These are phyloP conservation scores for Dusona sp. DNA, from an alignment of 2,888 invertebrate genomes.

Conservation along the genomic window DNA sequence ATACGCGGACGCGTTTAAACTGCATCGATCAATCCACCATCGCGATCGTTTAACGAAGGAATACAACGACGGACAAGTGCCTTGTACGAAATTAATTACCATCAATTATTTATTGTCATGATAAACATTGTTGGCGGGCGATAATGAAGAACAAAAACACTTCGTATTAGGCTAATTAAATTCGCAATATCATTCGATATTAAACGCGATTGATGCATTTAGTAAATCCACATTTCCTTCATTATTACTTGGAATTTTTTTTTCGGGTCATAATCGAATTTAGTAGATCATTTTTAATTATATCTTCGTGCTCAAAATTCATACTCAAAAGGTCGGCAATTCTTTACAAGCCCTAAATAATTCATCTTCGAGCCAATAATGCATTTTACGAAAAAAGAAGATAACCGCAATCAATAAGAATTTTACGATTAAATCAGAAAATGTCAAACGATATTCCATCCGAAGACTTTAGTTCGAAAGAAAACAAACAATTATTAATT, in stretches of 20 bases:
- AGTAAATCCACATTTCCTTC: not conserved
- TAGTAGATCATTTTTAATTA: not conserved
- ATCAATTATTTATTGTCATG: conserved; percentile 2
- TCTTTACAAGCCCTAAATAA: not conserved
- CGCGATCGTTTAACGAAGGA: conserved; percentile 37
- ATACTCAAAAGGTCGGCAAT: no score
- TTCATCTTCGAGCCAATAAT: not conserved
- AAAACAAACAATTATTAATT: not conserved
- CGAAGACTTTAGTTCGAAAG: not conserved
- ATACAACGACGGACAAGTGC: conserved; percentile 17
- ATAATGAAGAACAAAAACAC: not conserved
- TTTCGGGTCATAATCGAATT: not conserved
- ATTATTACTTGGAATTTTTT: not conserved
- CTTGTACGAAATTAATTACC: conserved; percentile 11
- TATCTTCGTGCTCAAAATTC: no score
- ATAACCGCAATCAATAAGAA: no score
- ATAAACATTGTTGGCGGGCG: not conserved
- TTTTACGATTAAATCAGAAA: no score
- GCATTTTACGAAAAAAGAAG: no score
- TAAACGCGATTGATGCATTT: not conserved
- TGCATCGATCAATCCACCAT: conserved; percentile 11
- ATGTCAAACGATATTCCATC: no score
- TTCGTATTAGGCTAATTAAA: not conserved
- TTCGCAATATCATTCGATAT: not conserved
- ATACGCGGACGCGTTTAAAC: conserved; percentile 15